A percentile compares a stretch with the other conserved stretches of the same genome.
Evolutionary conservation across 2,113 vertebrate genomes (phyloP).

Genomic region (Petroica traversi): DNA sequence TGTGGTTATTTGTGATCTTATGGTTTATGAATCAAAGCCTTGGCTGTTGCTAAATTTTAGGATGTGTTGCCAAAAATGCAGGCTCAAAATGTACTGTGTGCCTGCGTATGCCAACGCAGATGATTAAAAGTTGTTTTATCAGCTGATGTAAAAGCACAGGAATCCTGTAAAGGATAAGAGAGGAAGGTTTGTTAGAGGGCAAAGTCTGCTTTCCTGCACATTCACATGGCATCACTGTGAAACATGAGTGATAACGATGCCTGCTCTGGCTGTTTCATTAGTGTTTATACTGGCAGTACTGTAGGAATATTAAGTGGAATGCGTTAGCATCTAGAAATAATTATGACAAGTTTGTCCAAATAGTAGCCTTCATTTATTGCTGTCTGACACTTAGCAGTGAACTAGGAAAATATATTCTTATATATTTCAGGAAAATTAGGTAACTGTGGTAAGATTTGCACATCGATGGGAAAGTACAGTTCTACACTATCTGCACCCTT

Average conservation of each 20-base stretch:
- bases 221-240: neutral
- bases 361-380: neutral
- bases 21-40: neutral
- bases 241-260: neutral
- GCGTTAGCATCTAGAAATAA: neutral
- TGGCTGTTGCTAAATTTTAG: neutral
- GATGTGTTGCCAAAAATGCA: neutral
- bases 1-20: neutral
- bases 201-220: neutral
- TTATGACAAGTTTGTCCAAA: neutral
- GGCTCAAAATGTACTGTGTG: neutral
- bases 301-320: neutral
- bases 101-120: fast-evolving
- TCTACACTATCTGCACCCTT: neutral
- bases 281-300: neutral
- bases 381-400: neutral
- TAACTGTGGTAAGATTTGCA: neutral
- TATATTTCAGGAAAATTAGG: neutral
- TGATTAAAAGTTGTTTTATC: neutral
- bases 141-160: neutral
- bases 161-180: neutral
- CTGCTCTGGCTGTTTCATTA: neutral
- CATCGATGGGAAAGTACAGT: neutral
- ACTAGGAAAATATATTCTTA: neutral
- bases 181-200: neutral